phyloP scores from a whole-genome alignment of 2,113 vertebrate genomes.

The Protomyctophum bolini region DNA sequence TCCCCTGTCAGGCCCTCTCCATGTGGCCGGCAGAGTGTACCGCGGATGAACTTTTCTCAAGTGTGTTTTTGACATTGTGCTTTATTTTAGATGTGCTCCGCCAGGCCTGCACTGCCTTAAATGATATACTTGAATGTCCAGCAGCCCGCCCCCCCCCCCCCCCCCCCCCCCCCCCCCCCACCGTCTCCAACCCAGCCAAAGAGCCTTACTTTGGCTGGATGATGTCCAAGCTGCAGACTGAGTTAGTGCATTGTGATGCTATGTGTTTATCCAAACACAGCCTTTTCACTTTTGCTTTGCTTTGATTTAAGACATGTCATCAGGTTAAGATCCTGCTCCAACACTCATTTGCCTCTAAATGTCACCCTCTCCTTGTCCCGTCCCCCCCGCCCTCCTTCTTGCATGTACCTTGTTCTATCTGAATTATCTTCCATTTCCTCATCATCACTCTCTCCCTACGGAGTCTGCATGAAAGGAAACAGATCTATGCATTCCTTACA shows the following conservation, averaged over 20 bases:
- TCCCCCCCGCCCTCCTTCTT: not conserved
- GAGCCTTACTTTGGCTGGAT: constrained; percentile 60
- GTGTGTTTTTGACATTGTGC: constrained; percentile 50
- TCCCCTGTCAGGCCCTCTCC: constrained; percentile 35
- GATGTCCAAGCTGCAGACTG: constrained; percentile 57
- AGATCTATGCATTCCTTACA: constrained; percentile 8
- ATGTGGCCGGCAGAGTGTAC: constrained; percentile 30
- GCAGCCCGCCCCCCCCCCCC: not conserved
- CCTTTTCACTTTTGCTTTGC: constrained; percentile 43
- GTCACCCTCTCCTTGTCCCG: constrained; percentile 14
- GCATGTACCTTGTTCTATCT: constrained; percentile 4
- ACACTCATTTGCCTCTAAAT: constrained; percentile 33
- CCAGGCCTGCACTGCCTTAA: constrained; percentile 26
- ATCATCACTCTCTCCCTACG: constrained; percentile 16
- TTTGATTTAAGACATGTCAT: constrained; percentile 54
- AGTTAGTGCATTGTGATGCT: constrained; percentile 44
- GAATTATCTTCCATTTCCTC: constrained; percentile 19
- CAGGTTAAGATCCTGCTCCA: constrained; percentile 35
- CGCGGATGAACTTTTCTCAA: constrained; percentile 42
- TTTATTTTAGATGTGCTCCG: constrained; percentile 55
- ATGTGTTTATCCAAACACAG: constrained; percentile 65
- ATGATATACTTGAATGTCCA: constrained; percentile 61
- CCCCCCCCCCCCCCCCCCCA: no score
- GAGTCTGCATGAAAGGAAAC: constrained; percentile 14
- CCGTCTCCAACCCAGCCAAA: constrained; percentile 39